These are phyloP conservation scores for Neomicropteryx cornuta DNA, from an alignment of 1,140 invertebrate species.

Conservation along the genomic window DNA sequence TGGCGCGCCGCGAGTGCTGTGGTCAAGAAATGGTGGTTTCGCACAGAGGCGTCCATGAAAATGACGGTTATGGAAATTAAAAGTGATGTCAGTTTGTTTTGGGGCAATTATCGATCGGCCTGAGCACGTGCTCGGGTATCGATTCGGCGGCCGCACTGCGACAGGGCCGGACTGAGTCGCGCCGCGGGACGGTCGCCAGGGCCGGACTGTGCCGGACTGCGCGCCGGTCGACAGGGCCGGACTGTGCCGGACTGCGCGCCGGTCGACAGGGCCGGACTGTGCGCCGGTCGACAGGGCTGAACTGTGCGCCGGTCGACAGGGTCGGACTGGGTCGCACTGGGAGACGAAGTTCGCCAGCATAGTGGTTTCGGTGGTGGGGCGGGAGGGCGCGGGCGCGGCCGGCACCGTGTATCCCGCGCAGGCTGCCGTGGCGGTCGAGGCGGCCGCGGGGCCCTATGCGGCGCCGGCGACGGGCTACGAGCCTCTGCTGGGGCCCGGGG, in stretches of 20 bases:
- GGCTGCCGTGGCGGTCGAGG: too few relatives aligned
- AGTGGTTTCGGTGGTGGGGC: neutral
- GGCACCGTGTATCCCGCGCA: too few relatives aligned
- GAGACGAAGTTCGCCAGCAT: slow-evolving; percentile 2
- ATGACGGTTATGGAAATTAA: slow-evolving; percentile 2
- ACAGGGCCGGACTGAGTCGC: slow-evolving; percentile 3
- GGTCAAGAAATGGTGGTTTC: neutral
- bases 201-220: slow-evolving; percentile 1
- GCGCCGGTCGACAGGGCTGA: neutral
- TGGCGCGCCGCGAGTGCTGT: neutral
- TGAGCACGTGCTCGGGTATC: slow-evolving; percentile 6
- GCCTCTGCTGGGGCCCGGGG: too few relatives aligned
- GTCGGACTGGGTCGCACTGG: slow-evolving; percentile 3
- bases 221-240: neutral
- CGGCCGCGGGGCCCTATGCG: too few relatives aligned
- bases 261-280: neutral
- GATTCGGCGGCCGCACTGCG: slow-evolving; percentile 9
- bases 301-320: slow-evolving; percentile 1
- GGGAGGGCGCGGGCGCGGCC: slow-evolving; percentile 4
- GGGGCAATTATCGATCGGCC: too few relatives aligned
- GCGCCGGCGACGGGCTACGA: too few relatives aligned
- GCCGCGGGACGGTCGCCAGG: slow-evolving; percentile 3
- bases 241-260: neutral
- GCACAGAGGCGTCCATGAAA: neutral
- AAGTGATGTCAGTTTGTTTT: slow-evolving; percentile 2